phyloP scores from a whole-genome alignment of 37 sponge, comb jelly and placozoan species.

The Tethya wilhelma region DNA sequence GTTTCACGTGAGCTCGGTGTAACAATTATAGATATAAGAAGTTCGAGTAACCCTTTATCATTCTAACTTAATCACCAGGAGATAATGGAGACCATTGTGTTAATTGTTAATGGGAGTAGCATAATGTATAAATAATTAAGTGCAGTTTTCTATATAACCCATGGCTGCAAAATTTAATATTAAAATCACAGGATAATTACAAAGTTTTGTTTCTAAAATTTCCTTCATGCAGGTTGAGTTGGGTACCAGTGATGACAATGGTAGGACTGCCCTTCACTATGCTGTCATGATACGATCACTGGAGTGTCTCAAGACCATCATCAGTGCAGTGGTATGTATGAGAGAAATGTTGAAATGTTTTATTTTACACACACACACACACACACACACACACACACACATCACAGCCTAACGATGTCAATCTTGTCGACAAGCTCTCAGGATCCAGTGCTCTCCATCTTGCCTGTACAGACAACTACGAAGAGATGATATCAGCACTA shows the following conservation, averaged over 20 bases:
- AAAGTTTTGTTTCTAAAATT: background rate
- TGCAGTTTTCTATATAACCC: too few species aligned
- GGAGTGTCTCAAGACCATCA: constrained; percentile 55
- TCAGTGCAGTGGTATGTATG: constrained; percentile 34
- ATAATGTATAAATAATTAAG: background rate
- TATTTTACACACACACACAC: background rate
- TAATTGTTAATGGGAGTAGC: background rate
- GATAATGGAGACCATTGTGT: too few species aligned
- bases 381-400: background rate
- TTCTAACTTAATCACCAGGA: too few species aligned
- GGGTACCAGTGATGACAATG: constrained; percentile 70
- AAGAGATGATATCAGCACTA: constrained; percentile 22
- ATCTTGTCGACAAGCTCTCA: constrained; percentile 56
- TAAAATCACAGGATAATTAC: background rate
- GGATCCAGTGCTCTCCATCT: constrained; percentile 76
- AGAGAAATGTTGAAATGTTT: background rate
- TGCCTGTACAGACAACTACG: constrained; percentile 39
- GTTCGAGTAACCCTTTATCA: too few species aligned
- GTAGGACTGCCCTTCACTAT: constrained; percentile 84
- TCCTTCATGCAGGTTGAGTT: constrained; percentile 47
- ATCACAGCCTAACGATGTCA: constrained; percentile 65
- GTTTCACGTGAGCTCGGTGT: too few species aligned
- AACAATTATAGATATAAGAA: too few species aligned
- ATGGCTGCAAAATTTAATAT: background rate
- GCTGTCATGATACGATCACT: constrained; percentile 45